Conservation (phyloP, 2,888 invertebrate genomes). For the Chrysodeixis includens region DNA sequence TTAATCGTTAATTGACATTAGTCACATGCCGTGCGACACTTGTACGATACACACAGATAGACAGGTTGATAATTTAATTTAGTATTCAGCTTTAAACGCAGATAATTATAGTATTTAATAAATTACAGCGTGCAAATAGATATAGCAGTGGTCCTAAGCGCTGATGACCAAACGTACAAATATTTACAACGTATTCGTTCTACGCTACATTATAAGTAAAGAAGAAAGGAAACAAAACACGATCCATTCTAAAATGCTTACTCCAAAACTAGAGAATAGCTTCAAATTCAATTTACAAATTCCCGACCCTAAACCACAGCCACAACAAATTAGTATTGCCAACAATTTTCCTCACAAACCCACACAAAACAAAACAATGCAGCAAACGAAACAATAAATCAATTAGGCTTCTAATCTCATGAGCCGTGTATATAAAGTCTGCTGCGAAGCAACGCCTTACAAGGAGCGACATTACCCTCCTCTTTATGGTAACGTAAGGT, state of each 20-base stretch:
- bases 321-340: neutral
- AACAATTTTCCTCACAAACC: neutral
- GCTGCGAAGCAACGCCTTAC: constrained; percentile 61
- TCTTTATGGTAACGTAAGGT: constrained; percentile 78
- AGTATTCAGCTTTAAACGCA: neutral
- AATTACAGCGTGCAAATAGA: neutral
- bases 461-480: constrained; percentile 75
- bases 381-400: constrained; percentile 20
- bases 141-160: neutral
- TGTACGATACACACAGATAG: constrained; percentile 32
- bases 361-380: constrained; percentile 1
- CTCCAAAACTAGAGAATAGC: no score
- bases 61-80: neutral
- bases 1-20: constrained; percentile 50
- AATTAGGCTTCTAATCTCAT: constrained; percentile 38
- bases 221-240: no score
- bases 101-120: neutral
- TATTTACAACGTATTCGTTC: no score
- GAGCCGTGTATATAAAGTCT: constrained; percentile 33
- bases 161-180: no score
- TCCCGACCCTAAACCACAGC: neutral
- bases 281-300: neutral
- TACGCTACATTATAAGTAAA: no score
- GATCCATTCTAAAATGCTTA: no score
- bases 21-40: constrained; percentile 43